Evolutionary conservation across 2,797 vertebrate species (phyloP).

Genomic region (Enteromius afrohamiltoni): DNA sequence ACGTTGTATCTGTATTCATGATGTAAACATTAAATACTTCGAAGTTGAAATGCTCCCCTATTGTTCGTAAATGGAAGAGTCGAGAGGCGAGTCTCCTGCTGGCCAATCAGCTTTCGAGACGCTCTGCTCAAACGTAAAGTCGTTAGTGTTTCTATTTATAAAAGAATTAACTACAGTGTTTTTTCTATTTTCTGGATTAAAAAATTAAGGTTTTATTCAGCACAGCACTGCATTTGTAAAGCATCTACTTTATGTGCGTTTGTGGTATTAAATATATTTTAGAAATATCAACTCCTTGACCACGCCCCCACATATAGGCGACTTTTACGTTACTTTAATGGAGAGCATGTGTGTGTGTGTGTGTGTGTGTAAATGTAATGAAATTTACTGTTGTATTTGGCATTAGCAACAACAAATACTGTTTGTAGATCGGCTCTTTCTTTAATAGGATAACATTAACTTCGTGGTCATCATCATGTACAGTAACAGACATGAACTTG

Average conservation of each 20-base stretch:
- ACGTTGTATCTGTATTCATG: not conserved
- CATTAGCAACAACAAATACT: not conserved
- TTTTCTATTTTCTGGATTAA: not conserved
- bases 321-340: not conserved
- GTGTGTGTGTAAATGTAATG: not conserved
- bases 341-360: no score
- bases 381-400: not conserved
- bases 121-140: constrained; percentile 64
- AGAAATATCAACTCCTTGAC: not conserved
- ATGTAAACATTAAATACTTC: not conserved
- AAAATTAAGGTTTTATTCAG: not conserved
- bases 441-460: no score
- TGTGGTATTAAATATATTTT: not conserved
- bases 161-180: not conserved
- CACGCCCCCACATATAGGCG: not conserved
- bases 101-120: constrained; percentile 65
- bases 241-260: not conserved
- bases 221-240: not conserved
- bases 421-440: no score
- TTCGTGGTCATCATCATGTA: no score
- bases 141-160: constrained; percentile 53
- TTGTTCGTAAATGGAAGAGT: constrained; percentile 56
- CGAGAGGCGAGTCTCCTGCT: constrained; percentile 60
- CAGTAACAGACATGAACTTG: no score
- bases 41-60: not conserved